Conservation (phyloP, 2,797 vertebrate species). For the Sitta carolinensis region DNA sequence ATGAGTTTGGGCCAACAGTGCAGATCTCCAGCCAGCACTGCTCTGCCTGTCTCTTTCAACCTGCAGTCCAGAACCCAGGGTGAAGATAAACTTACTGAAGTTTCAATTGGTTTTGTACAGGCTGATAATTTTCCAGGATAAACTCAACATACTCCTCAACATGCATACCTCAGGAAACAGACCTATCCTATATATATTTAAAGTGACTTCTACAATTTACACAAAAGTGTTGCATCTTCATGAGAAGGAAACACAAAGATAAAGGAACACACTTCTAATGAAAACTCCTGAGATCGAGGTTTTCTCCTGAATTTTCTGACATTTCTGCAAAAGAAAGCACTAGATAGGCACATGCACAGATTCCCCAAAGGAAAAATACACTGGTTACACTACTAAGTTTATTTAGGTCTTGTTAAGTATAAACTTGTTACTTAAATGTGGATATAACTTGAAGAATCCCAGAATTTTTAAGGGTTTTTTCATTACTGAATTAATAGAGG, state of each 20-base stretch:
- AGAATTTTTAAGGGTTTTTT: neutral
- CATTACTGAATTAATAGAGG: neutral
- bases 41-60: neutral
- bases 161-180: neutral
- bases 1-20: neutral
- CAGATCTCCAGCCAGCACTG: rapidly evolving
- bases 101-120: neutral
- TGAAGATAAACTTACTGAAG: neutral
- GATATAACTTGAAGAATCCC: neutral
- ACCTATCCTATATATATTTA: neutral
- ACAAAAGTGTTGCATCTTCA: neutral
- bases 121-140: neutral
- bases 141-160: neutral
- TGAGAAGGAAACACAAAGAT: neutral
- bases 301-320: neutral
- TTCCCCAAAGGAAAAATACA: neutral
- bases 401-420: neutral
- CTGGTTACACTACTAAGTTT: neutral
- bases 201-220: neutral
- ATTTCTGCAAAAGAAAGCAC: neutral
- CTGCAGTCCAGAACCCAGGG: neutral
- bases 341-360: neutral
- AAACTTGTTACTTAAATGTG: neutral
- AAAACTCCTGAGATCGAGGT: neutral
- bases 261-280: neutral